Evolutionary conservation across 2,113 vertebrate genomes (phyloP).

Genomic region (Synchiropus splendidus): DNA sequence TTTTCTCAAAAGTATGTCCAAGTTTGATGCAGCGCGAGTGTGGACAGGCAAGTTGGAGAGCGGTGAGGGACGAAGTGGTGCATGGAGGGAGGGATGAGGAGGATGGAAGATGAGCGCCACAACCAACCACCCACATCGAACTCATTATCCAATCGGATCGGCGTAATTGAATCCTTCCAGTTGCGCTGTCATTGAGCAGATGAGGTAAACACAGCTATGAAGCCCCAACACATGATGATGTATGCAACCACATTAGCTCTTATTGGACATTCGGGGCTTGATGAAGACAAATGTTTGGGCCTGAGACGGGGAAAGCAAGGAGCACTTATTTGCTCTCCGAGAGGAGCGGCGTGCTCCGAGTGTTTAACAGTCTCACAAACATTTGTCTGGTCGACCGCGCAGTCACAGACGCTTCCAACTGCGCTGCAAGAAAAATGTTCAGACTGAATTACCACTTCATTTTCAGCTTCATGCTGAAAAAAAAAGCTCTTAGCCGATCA

Average conservation of each 20-base stretch:
- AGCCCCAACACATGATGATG: slow-evolving; percentile 51
- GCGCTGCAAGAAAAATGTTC: background rate
- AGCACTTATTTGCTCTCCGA: no score
- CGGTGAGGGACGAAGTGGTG: background rate
- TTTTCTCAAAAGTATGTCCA: slow-evolving; percentile 14
- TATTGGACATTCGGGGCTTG: slow-evolving; percentile 57
- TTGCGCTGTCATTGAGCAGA: slow-evolving; percentile 59
- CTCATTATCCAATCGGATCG: slow-evolving; percentile 63
- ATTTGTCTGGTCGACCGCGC: slow-evolving; percentile 15
- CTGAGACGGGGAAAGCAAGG: slow-evolving; percentile 15
- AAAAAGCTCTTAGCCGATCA: no score
- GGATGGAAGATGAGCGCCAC: slow-evolving; percentile 29
- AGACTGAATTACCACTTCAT: no score
- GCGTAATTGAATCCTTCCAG: slow-evolving; percentile 64
- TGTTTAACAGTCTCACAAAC: slow-evolving; percentile 33
- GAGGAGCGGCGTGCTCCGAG: slow-evolving; percentile 13
- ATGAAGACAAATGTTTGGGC: slow-evolving; percentile 61
- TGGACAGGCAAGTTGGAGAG: slow-evolving; percentile 4
- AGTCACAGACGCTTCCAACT: slow-evolving; percentile 2
- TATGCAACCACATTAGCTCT: slow-evolving; percentile 61
- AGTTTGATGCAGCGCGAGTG: slow-evolving; percentile 11
- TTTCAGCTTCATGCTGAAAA: no score
- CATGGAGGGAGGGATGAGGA: background rate
- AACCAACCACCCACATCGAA: slow-evolving; percentile 53
- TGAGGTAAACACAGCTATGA: slow-evolving; percentile 56